Base-by-base conservation (phyloP, 2,888 invertebrate genomes). In the Branchellion lobata region DNA sequence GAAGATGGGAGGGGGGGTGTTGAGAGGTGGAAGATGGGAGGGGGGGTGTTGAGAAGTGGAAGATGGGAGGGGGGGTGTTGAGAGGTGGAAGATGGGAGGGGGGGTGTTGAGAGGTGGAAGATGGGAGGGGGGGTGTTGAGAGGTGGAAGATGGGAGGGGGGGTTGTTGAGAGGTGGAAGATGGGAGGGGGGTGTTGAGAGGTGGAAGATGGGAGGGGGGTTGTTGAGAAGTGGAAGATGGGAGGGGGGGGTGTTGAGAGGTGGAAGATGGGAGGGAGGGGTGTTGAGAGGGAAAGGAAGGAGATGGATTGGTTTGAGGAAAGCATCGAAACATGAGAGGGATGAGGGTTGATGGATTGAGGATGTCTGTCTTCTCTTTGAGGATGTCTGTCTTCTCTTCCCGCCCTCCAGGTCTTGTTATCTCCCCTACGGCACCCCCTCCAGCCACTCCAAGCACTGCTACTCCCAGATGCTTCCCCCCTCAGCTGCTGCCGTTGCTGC, bases 391-490 rank as follows among this genome's bases (percentile, higher is more conserved):
- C n/a, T n/a, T n/a, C n/a, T n/a, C n/a, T n/a, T n/a, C 27, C 18
- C 24, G 11, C 8, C 31, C 3, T 24, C 40, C 74, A 8, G 31
- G 24, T 74, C 40, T 24, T 74, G 47, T 47, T 24, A 1, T 24
- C 29, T 40, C 24, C 27, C 34, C 27, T 29, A 51, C 31, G 74
- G 74, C 27, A 5, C 40, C 34, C 40, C n/a, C 24, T 24, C 47
- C 24, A 24, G 18, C 18, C 33, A 31, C 0, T 65, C 61, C 34
- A 77, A 57, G 40, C 27, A 34, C 36, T 77, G 77, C 77, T 77
- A 77, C 77, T 36, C 77, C 27, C 61, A 77, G 33, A 77, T 77
- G 77, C 36, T 77, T 1, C 77, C 77, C 18, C 77, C 77, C n/a
- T 1, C 77, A 1, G 61, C 33, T n/a, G 33, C 73, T n/a, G n/a